Base-by-base conservation (phyloP, 1,140 invertebrate species). In the Aradophagus sp. region DNA sequence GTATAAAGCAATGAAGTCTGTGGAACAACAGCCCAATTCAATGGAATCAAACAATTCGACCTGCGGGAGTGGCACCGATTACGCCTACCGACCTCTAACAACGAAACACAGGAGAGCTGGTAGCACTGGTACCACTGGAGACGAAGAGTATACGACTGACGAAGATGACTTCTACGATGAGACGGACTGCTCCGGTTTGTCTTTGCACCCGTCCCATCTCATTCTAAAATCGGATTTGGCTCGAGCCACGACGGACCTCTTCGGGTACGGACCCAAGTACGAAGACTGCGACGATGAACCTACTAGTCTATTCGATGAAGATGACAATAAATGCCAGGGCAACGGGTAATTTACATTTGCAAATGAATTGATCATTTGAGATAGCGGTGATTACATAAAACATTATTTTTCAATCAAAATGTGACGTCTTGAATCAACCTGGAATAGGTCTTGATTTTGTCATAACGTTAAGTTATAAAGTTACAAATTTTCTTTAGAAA, bases 101-200 rank as follows among this genome's bases (percentile, higher is more conserved):
- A 83, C 82, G 10, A 86, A 86, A 23, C 87, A 88, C 52, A 78
- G 85, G 39, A 77, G 87, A 11, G 85, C 86, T 2, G 87, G 87
- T 5, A 87, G 87, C 12, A 88, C 87, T 6, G 87, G 87, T 1
- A 88, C 87, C 2, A 88, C 87, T 2, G 87, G 87, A 0, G 87
- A 88, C 55, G 87, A 88, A 70, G 87, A 87, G 13, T 87, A 87
- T 66, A 88, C 87, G 0, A 87, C 86, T 7, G 87, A 88, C 53
- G 87, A 88, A 48, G 86, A 88, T 59, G 86, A 87, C 32, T 67
- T 85, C 0, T 87, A 86, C 52, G 74, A 88, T 38, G 87, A 87
- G 35, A 73, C 78, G 5, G 87, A 88, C 48, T 84, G 84, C 48
- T 72, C 42, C 19, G 74, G 59, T 23, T 36, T 34, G 26, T 53